Evolutionary conservation across 2,888 invertebrate species (phyloP).

Genomic region (Leptopilina syphax): DNA sequence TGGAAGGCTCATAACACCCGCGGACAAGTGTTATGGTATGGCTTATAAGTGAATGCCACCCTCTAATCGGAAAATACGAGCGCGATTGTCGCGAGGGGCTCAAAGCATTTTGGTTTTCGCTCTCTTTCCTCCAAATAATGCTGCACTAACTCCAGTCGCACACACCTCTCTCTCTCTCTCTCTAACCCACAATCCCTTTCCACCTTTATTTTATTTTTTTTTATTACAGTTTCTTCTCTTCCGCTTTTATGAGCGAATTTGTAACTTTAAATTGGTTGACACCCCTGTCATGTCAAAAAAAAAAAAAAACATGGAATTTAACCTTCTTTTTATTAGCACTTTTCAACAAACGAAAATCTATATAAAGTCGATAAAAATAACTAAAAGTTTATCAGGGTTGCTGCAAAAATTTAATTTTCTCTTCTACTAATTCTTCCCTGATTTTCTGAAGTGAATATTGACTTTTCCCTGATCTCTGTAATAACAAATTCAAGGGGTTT

Average conservation of each 20-base stretch:
- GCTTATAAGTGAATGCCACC: constrained; percentile 77
- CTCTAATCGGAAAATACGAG: constrained; percentile 77
- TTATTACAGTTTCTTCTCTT: constrained; percentile 59
- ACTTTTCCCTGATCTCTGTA: no score
- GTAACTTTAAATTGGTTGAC: constrained; percentile 74
- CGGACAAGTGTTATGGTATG: constrained; percentile 76
- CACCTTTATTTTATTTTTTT: constrained; percentile 58
- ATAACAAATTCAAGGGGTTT: no score
- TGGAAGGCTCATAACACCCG: constrained; percentile 72
- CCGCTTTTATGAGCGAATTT: constrained; percentile 73
- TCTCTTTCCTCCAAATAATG: constrained; percentile 37
- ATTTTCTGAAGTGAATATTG: no score
- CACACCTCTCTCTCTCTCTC: constrained; percentile 33
- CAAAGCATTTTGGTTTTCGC: constrained; percentile 50
- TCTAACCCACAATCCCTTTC: background rate
- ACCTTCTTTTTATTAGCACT: constrained; percentile 37
- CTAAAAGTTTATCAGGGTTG: no score
- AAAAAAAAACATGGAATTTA: constrained; percentile 54
- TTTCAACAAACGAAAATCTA: no score
- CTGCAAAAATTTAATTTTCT: no score
- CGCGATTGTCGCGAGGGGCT: constrained; percentile 73
- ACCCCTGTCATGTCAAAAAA: constrained; percentile 53
- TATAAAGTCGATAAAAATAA: no score
- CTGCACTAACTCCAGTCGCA: constrained; percentile 7
- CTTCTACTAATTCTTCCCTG: no score